Percentiles rank a stretch among this genome's conserved stretches.
Evolutionary conservation across 2,797 vertebrate species (phyloP).

Genomic region (Sandelia bainsii): DNA sequence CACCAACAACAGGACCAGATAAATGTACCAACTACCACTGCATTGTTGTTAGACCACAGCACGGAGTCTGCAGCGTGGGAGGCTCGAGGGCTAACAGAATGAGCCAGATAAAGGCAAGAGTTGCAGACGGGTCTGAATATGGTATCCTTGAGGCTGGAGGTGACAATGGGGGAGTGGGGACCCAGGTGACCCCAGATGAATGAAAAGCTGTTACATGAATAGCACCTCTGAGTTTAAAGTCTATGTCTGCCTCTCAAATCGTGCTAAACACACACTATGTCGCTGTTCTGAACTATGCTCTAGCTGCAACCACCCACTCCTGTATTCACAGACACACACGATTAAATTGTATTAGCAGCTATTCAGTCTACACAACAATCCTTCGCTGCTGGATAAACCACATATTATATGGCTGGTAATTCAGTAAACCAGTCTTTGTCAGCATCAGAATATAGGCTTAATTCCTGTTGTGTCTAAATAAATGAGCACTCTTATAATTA

Average conservation of each 20-base stretch:
- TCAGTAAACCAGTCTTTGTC: constrained; percentile 69
- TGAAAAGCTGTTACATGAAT: constrained; percentile 75
- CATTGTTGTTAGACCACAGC: constrained; percentile 68
- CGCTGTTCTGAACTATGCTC: constrained; percentile 57
- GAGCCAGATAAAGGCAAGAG: constrained; percentile 68
- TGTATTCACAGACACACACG: constrained; percentile 49
- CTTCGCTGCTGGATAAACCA: constrained; percentile 48
- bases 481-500: constrained; percentile 75
- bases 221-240: constrained; percentile 74
- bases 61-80: constrained; percentile 56
- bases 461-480: constrained; percentile 72
- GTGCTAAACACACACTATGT: constrained; percentile 63
- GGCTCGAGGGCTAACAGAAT: constrained; percentile 71
- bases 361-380: constrained; percentile 39
- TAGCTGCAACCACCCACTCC: constrained; percentile 55
- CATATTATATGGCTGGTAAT: constrained; percentile 63
- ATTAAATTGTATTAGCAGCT: constrained; percentile 58
- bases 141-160: constrained; percentile 78
- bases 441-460: constrained; percentile 59
- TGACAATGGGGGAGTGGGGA: constrained; percentile 77
- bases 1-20: constrained; percentile 74
- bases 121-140: constrained; percentile 67
- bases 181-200: constrained; percentile 77
- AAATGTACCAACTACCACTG: constrained; percentile 63
- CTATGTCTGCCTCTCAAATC: constrained; percentile 65